Conservation (phyloP, 2,888 invertebrate genomes). For the Acleris sparsana region DNA sequence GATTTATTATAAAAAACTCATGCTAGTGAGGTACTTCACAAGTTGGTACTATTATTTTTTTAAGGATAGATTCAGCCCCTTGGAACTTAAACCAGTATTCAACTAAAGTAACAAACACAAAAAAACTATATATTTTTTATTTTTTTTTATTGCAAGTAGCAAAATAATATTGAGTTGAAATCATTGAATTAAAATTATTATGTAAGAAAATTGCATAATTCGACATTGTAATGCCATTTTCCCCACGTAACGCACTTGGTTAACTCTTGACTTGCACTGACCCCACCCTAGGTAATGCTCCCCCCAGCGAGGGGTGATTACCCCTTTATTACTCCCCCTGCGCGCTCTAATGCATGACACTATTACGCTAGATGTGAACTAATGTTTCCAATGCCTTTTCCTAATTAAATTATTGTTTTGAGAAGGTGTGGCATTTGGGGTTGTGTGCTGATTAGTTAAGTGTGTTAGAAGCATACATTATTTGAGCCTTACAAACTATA, state of each 20-base stretch:
- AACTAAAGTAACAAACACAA: too few relatives aligned
- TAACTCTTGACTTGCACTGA: conserved; percentile 25
- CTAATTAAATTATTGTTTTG: conserved; percentile 54
- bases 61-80: too few relatives aligned
- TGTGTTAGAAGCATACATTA: too few relatives aligned
- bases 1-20: too few relatives aligned
- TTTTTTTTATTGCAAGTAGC: too few relatives aligned
- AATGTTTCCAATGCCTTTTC: conserved; percentile 65
- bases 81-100: too few relatives aligned
- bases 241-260: background rate
- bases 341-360: conserved; percentile 75
- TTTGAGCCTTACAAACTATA: too few relatives aligned
- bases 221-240: background rate
- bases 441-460: background rate
- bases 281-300: conserved; percentile 61
- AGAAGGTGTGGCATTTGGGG: conserved; percentile 31
- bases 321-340: conserved; percentile 77
- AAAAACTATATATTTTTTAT: too few relatives aligned
- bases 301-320: conserved; percentile 72
- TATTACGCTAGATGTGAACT: conserved; percentile 71
- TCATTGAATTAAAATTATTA: background rate
- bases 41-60: too few relatives aligned
- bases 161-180: background rate
- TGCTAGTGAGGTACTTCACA: too few relatives aligned
- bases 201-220: background rate